Conservation (phyloP, 2,888 invertebrate genomes). For the Melanophora roralis region DNA sequence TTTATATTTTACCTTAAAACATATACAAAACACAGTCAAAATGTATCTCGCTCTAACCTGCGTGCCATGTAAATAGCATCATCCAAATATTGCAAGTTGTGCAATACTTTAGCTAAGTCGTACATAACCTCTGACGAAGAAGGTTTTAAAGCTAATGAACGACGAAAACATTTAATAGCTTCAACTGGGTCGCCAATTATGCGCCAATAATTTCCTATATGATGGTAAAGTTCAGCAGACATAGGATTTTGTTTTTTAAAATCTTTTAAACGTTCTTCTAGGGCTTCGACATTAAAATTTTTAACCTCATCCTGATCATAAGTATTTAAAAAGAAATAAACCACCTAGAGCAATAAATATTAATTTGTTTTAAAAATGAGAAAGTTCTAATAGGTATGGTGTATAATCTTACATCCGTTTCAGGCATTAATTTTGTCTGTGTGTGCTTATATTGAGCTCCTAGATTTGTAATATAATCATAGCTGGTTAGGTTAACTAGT, state of each 20-base stretch:
- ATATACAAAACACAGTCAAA: no score
- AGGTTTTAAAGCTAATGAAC: slow-evolving; percentile 89
- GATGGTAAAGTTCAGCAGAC: slow-evolving; percentile 85
- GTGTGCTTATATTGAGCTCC: slow-evolving; percentile 87
- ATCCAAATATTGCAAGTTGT: slow-evolving; percentile 91
- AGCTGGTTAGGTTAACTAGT: slow-evolving; percentile 91
- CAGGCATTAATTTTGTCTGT: slow-evolving; percentile 84
- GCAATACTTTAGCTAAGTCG: slow-evolving; percentile 89
- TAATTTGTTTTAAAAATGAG: background rate
- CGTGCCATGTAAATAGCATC: slow-evolving; percentile 92
- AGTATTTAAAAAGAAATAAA: slow-evolving; percentile 84
- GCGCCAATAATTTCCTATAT: slow-evolving; percentile 94
- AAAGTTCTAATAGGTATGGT: no score
- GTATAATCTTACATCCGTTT: slow-evolving; percentile 81
- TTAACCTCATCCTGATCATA: slow-evolving; percentile 79
- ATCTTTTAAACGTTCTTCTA: slow-evolving; percentile 86
- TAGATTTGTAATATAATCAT: slow-evolving; percentile 91
- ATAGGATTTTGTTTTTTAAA: slow-evolving; percentile 90
- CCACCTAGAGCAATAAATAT: slow-evolving; percentile 78
- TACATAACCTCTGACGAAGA: slow-evolving; percentile 91
- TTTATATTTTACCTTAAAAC: background rate
- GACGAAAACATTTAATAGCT: slow-evolving; percentile 92
- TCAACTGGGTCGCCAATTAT: slow-evolving; percentile 91
- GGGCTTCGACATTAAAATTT: slow-evolving; percentile 85
- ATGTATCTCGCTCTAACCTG: slow-evolving; percentile 74